Evolutionary conservation across 2,797 vertebrate genomes (phyloP).

Genomic region (Calcarius lapponicus): DNA sequence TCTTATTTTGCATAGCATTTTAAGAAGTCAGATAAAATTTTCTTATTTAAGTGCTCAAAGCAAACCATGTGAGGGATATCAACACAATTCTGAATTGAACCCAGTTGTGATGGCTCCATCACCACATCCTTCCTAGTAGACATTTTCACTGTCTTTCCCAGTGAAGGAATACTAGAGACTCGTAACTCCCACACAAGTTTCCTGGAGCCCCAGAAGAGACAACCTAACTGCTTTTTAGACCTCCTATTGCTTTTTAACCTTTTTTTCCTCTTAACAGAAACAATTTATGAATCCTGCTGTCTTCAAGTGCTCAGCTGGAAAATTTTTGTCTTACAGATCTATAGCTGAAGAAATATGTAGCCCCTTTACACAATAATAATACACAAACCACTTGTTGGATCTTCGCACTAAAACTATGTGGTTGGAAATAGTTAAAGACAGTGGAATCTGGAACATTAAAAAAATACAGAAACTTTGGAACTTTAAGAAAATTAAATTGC

Average conservation of each 20-base stretch:
- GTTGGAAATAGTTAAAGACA: neutral
- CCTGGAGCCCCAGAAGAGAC: neutral
- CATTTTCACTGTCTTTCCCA: neutral
- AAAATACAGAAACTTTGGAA: neutral
- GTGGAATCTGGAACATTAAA: neutral
- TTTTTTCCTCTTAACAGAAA: neutral
- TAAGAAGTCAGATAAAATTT: neutral
- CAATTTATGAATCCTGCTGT: neutral
- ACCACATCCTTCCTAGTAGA: neutral
- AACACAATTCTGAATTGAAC: neutral
- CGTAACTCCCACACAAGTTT: neutral
- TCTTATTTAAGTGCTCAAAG: neutral
- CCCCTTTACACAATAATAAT: neutral
- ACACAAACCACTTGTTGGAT: neutral
- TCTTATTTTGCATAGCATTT: neutral
- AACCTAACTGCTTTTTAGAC: neutral
- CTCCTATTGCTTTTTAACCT: neutral
- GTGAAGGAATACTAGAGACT: neutral
- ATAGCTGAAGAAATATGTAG: neutral
- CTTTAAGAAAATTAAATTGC: neutral
- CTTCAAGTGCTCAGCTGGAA: neutral
- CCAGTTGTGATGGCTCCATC: neutral
- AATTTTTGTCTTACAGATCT: neutral
- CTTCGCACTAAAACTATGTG: neutral
- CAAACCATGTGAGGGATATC: neutral